A percentile compares a stretch with the other conserved stretches of the same genome.
These are phyloP conservation scores for Elgaria multicarinata DNA, from an alignment of 2,113 vertebrate species.

Conservation along the genomic window DNA sequence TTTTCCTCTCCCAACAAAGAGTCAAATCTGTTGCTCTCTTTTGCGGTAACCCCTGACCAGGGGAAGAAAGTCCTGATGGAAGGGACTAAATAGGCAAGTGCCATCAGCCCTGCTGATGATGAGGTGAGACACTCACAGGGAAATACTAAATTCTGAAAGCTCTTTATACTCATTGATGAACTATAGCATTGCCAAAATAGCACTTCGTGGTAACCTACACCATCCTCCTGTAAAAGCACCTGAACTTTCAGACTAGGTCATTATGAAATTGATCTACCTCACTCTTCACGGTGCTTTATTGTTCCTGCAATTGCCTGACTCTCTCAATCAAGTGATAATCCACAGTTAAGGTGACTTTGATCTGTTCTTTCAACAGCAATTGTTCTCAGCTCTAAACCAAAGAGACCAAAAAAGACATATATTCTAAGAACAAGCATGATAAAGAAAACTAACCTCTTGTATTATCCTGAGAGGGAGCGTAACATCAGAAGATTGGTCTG, in stretches of 20 bases:
- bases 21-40: too few species aligned
- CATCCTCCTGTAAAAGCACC: not conserved
- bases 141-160: not conserved
- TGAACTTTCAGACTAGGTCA: slow-evolving; percentile 10
- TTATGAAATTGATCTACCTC: slow-evolving; percentile 1
- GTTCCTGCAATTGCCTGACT: not conserved
- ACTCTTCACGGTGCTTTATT: not conserved
- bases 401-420: not conserved
- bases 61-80: not conserved
- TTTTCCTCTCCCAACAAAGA: not conserved
- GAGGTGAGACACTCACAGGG: not conserved
- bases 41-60: not conserved
- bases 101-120: not conserved
- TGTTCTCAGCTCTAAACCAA: not conserved
- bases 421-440: not conserved
- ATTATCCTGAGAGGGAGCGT: not conserved
- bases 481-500: not conserved
- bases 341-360: not conserved
- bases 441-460: not conserved
- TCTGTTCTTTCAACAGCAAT: not conserved
- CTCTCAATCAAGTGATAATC: not conserved
- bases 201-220: not conserved
- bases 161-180: not conserved
- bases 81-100: not conserved
- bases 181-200: not conserved